Percentiles rank a stretch among this genome's conserved stretches.
phyloP scores from a whole-genome alignment of 2,888 invertebrate species.

The Pollenia amentaria region DNA sequence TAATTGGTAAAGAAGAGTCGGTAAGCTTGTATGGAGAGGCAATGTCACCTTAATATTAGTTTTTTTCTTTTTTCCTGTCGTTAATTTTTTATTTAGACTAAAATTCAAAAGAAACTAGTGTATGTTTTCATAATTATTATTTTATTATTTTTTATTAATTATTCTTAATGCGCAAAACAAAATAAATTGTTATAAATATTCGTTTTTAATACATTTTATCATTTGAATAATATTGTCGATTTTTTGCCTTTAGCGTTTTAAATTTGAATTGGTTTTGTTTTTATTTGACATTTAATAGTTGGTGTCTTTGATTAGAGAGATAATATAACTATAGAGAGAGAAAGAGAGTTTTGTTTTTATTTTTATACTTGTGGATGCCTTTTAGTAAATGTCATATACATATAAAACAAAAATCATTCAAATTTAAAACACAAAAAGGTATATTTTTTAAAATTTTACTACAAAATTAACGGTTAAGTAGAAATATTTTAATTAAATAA shows the following conservation, averaged over 20 bases:
- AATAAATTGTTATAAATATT: conserved; percentile 40
- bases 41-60: no score
- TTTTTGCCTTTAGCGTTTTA: neutral
- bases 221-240: neutral
- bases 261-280: conserved; percentile 2
- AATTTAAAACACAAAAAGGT: neutral
- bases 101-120: no score
- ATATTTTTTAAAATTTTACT: conserved; percentile 7
- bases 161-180: conserved; percentile 17
- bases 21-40: no score
- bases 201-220: conserved; percentile 11
- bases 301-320: conserved; percentile 2
- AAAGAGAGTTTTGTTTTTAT: conserved; percentile 31
- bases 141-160: neutral
- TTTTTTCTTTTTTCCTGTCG: no score
- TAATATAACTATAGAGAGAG: neutral
- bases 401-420: conserved; percentile 1
- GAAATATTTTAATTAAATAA: neutral
- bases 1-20: no score
- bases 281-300: neutral
- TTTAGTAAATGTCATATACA: conserved; percentile 12
- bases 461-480: conserved; percentile 38
- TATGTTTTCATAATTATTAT: neutral
- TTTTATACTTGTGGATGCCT: conserved; percentile 52
- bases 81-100: no score